Base-by-base conservation (phyloP, 1,140 invertebrate genomes). In the Lepidurus couesii region DNA sequence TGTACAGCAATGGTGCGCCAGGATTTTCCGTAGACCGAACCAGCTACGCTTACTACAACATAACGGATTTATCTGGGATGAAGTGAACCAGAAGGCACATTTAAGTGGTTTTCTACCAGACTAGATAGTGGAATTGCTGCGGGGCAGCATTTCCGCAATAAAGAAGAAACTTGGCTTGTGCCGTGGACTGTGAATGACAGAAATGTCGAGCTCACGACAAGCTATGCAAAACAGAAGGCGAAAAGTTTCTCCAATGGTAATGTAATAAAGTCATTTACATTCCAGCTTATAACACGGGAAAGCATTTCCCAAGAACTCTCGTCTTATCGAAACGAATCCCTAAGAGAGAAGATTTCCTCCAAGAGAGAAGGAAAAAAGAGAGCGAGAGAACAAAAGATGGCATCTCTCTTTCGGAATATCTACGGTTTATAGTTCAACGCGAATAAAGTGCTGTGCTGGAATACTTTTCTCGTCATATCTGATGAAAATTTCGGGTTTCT, bases 161-260 rank as follows among this genome's bases (percentile, higher is more conserved):
- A 65, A 65, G 16, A 65, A 65, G 16, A 21, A 65, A 65, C 53
- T 65, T 65, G 53, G 53, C 53, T 65, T 21, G 53, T 65, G 53
- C 21, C 53, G 16, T 65, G 53, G 53, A 65, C 53, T 65, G 53
- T 13, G 53, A 65, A 65, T 65, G 53, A 65, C 53, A 65, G 53
- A 65, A 65, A 65, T 65, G 53, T 65, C 16, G 21, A 65, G 53
- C 53, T 65, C n/a, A n/a, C 53, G 53, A 65, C 53, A 65, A 65
- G 53, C 53, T 65, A 65, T 65, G 53, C 53, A 65, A 65, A 65
- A 65, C 53, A n/a, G 21, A 65, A 65, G 53, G 13, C 53, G 53
- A 21, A 65, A 65, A 65, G 53, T 65, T 65, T 65, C 53, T 65
- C 53, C 53, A 13, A 65, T 65, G 53, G 53, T 65, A 65, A 65